Conservation (phyloP, 1,140 invertebrate genomes). For the Aphis craccivora region DNA sequence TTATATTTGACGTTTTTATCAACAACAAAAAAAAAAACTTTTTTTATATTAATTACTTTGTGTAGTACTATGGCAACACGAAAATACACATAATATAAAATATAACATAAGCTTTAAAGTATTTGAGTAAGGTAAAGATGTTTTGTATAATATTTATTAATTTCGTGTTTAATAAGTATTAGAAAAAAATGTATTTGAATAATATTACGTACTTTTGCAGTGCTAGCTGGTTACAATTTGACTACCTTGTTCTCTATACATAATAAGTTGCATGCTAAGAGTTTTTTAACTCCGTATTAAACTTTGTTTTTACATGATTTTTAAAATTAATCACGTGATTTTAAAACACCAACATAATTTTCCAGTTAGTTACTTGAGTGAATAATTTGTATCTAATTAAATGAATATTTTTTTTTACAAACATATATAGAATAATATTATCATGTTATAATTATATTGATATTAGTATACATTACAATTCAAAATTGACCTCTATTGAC, state of each 20-base stretch:
- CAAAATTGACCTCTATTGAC: conserved; percentile 24
- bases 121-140: not conserved
- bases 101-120: not conserved
- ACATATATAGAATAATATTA: not conserved
- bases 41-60: not conserved
- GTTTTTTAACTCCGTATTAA: not conserved
- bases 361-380: not conserved
- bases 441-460: not conserved
- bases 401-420: not conserved
- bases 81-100: not conserved
- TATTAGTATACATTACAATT: not conserved
- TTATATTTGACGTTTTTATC: not conserved
- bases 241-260: not conserved
- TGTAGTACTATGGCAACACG: conserved; percentile 4
- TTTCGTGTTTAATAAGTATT: conserved; percentile 2
- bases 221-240: not conserved
- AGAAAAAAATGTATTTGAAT: conserved; percentile 22
- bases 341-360: not conserved
- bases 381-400: not conserved
- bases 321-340: conserved; percentile 31
- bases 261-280: conserved; percentile 8
- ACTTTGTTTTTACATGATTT: not conserved
- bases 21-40: not conserved
- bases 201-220: conserved; percentile 15
- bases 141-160: conserved; percentile 9